Conservation (phyloP, 2,113 vertebrate genomes). For the Aspidoscelis tigris region DNA sequence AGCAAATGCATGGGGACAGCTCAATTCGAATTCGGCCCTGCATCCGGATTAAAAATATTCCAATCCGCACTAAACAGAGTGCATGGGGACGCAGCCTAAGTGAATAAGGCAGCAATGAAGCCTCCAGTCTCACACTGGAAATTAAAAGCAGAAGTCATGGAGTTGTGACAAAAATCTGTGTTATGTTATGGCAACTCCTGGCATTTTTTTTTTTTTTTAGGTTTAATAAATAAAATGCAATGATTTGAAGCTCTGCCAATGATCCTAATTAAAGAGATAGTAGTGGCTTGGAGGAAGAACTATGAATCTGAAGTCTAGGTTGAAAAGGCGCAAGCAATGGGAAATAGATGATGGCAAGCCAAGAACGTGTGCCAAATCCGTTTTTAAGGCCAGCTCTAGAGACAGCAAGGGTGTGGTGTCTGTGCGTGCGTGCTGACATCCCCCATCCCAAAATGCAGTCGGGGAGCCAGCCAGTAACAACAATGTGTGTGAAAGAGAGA, state of each 20-base stretch:
- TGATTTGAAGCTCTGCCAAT: constrained; percentile 82
- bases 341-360: neutral
- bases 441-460: constrained; percentile 51
- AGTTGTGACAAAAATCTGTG: constrained; percentile 90
- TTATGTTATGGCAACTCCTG: constrained; percentile 83
- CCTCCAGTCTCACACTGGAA: constrained; percentile 77
- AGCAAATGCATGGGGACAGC: too few relatives aligned
- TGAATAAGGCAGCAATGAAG: constrained; percentile 67
- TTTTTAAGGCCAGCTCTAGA: constrained; percentile 58
- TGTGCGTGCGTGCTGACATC: constrained; percentile 8
- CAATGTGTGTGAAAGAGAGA: constrained; percentile 8
- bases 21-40: too few relatives aligned
- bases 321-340: neutral
- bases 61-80: too few relatives aligned
- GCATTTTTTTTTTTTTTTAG: constrained; percentile 64
- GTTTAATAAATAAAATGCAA: constrained; percentile 74
- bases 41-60: too few relatives aligned
- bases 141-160: constrained; percentile 88
- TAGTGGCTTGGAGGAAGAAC: constrained; percentile 65
- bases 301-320: constrained; percentile 12
- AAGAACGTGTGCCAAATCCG: constrained; percentile 68
- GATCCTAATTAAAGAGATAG: constrained; percentile 87
- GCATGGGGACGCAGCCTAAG: too few relatives aligned
- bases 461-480: constrained; percentile 53
- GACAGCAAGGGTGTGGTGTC: constrained; percentile 48